phyloP scores from a whole-genome alignment of 2,888 invertebrate genomes.

The Prosapia bicincta region DNA sequence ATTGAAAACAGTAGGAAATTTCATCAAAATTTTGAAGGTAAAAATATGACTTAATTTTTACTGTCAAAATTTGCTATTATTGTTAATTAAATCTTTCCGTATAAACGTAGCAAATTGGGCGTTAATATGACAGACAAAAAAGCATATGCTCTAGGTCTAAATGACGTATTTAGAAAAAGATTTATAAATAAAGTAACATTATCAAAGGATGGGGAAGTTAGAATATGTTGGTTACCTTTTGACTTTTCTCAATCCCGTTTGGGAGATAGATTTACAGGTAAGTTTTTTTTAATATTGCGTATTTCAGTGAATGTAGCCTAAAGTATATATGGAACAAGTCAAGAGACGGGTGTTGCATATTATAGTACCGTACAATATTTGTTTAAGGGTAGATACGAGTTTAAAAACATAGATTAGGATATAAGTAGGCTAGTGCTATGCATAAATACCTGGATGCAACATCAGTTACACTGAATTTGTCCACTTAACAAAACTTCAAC shows the following conservation, averaged over 20 bases:
- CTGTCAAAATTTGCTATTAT: not conserved
- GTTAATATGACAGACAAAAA: not conserved
- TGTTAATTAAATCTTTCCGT: not conserved
- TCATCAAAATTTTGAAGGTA: not conserved
- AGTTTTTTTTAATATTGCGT: too few relatives aligned
- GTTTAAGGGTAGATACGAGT: too few relatives aligned
- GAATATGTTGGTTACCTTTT: slow-evolving; percentile 8
- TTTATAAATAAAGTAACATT: not conserved
- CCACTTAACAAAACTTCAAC: too few relatives aligned
- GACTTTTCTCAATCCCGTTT: slow-evolving; percentile 13
- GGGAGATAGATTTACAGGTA: slow-evolving; percentile 3
- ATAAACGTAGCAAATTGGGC: not conserved
- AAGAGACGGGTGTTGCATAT: too few relatives aligned
- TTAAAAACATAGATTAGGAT: too few relatives aligned
- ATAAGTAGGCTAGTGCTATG: too few relatives aligned
- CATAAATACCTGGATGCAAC: too few relatives aligned
- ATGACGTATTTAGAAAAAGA: not conserved
- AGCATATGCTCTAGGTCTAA: not conserved
- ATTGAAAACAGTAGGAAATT: not conserved
- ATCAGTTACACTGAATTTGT: too few relatives aligned
- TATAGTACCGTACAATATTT: too few relatives aligned
- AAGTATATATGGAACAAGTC: too few relatives aligned
- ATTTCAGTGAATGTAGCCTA: too few relatives aligned
- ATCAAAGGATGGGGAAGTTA: not conserved
- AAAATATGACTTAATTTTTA: not conserved